Base-by-base conservation (phyloP, 2,113 vertebrate species). In the Bolborhynchus lineola region DNA sequence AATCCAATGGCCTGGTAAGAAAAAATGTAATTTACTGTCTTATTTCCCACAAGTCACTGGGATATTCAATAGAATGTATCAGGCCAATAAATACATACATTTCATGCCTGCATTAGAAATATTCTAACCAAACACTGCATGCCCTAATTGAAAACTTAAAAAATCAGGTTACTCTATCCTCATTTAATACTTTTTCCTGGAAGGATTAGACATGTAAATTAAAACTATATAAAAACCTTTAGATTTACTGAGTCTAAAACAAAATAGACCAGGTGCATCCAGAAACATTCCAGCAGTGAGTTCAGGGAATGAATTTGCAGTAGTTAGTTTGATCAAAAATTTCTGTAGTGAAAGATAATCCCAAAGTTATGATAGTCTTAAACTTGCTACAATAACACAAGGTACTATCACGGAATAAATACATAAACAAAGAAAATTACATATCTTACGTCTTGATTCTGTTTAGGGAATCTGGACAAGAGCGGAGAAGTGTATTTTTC, bases 61-160 rank as follows among this genome's bases (percentile, higher is more conserved):
- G 62, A 82, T 1, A 3, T 92, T 76, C 35, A 69, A 37, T n/a
- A 64, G 28, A 84, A 71, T 0, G 0, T 16, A 47, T 71, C 10
- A 60, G 39, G 35, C 33, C 13, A 62, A 79, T 57, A 91, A 69
- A 72, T 41, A 59, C 9, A 60, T 16, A 31, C 1, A 37, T 64
- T 90, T 84, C 52, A 39, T 63, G 12, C 24, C 71, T 17, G 7
- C 16, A 19, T 68, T 84, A 60, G 26, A 81, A 84, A 68, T 33
- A 37, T 74, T 87, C 12, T 74, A 76, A 62, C 6, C 17, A 92
- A 86, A 76, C 21, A 52, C 6, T 76, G 23, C 14, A 42, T 42
- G 6, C 1, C 4, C 12, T 63, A 83, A 63, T 16, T 35, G 35
- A 26, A 6, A 42, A 31, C 13, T 52, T 49, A 6, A 77, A n/a